Conservation (phyloP, 2,113 vertebrate genomes). For the Bathybates hornii region DNA sequence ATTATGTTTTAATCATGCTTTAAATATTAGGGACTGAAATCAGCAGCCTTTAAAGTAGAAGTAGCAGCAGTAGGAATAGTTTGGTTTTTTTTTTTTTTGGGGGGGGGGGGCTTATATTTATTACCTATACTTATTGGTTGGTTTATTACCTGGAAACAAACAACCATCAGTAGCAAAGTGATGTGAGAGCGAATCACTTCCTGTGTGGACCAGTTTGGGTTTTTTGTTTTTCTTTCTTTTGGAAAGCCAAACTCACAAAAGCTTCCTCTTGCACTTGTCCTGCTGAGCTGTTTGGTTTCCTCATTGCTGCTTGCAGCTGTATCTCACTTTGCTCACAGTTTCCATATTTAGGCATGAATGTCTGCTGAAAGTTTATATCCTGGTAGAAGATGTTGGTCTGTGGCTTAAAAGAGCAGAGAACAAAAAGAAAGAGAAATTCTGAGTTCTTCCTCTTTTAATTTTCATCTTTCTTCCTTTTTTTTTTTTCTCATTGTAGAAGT, state of each 20-base stretch:
- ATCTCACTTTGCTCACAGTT: neutral
- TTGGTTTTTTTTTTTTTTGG: too few relatives aligned
- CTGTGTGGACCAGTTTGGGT: fast-evolving
- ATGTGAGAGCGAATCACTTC: neutral
- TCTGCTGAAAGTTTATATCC: neutral
- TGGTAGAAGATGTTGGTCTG: neutral
- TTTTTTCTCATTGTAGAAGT: conserved; percentile 71
- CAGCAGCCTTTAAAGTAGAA: neutral
- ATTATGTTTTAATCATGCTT: neutral
- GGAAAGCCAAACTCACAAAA: neutral
- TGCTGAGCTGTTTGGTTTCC: neutral
- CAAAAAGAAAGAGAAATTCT: neutral
- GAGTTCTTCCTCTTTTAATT: neutral
- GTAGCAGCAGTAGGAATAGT: neutral
- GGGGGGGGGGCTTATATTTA: neutral
- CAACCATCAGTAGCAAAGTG: neutral
- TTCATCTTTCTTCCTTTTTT: neutral
- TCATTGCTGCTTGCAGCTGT: neutral
- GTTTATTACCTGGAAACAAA: neutral
- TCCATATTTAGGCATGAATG: neutral
- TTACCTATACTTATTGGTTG: neutral
- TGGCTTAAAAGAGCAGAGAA: neutral
- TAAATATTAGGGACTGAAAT: neutral
- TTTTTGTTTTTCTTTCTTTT: neutral
- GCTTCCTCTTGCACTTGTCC: neutral